A percentile compares a stretch with the other conserved stretches of the same genome.
phyloP scores from a whole-genome alignment of 1,140 invertebrate species.

The Mylabris phalerata region DNA sequence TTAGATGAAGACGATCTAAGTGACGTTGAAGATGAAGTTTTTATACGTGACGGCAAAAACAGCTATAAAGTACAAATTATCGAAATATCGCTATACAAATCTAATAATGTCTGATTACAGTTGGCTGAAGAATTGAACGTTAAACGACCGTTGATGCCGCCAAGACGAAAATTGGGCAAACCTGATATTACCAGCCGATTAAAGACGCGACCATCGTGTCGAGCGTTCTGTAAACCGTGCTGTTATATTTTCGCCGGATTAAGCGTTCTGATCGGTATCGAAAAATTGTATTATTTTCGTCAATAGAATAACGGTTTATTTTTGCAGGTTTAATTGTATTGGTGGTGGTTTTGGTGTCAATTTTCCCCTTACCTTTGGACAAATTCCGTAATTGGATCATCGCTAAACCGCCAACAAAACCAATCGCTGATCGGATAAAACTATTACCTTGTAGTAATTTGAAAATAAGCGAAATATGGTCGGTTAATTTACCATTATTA shows the following conservation, averaged over 20 bases:
- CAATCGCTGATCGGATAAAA: slow-evolving; percentile 28
- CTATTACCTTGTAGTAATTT: slow-evolving; percentile 63
- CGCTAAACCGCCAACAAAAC: slow-evolving; percentile 23
- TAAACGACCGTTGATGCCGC: slow-evolving; percentile 70
- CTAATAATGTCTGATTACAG: slow-evolving; percentile 38
- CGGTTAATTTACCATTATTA: slow-evolving; percentile 62
- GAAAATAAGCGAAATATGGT: slow-evolving; percentile 63
- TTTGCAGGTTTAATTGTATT: slow-evolving; percentile 52
- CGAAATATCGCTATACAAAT: not conserved
- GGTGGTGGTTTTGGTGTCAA: slow-evolving; percentile 58
- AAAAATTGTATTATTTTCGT: not conserved
- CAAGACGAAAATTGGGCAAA: slow-evolving; percentile 51
- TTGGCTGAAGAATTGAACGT: slow-evolving; percentile 60
- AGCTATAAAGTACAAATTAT: slow-evolving; percentile 42
- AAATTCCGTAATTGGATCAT: slow-evolving; percentile 52
- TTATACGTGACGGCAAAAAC: slow-evolving; percentile 64
- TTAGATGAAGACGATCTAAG: slow-evolving; percentile 53
- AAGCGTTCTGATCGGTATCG: slow-evolving; percentile 45
- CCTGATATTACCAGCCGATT: slow-evolving; percentile 42
- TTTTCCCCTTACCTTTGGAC: slow-evolving; percentile 55
- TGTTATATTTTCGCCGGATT: slow-evolving; percentile 56
- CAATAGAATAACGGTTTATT: not conserved
- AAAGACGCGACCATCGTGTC: slow-evolving; percentile 48
- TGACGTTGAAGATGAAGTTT: slow-evolving; percentile 71
- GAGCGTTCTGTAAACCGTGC: slow-evolving; percentile 51